Evolutionary conservation across 2,888 invertebrate genomes (phyloP).

Genomic region (Pogonocherus hispidulus): DNA sequence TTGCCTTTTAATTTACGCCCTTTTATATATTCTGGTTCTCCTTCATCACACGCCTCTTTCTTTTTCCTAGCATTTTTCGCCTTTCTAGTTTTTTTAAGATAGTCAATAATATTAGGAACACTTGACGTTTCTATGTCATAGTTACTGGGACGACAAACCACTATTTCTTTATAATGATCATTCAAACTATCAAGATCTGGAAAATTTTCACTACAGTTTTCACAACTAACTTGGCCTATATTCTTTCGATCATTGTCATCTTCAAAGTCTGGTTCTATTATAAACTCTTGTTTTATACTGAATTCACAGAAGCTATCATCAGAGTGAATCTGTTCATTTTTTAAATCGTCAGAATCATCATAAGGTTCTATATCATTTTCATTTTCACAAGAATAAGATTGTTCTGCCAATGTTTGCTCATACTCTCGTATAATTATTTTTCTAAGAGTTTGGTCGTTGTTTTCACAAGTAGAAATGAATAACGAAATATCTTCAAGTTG

Average conservation of each 20-base stretch:
- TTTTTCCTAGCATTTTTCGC: not conserved
- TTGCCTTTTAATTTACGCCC: constrained; percentile 47
- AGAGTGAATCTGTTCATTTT: constrained; percentile 35
- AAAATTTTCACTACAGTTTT: constrained; percentile 43
- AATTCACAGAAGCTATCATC: constrained; percentile 33
- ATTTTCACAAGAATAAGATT: constrained; percentile 15
- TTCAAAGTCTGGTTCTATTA: constrained; percentile 38
- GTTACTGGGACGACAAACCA: constrained; percentile 36
- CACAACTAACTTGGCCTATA: constrained; percentile 31
- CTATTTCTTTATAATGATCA: constrained; percentile 42
- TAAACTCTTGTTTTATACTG: constrained; percentile 41
- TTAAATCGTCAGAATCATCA: constrained; percentile 31
- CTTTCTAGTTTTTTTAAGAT: constrained; percentile 35
- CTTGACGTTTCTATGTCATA: constrained; percentile 14
- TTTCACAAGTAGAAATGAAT: constrained; percentile 43
- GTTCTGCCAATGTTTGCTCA: constrained; percentile 14
- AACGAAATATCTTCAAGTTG: constrained; percentile 38
- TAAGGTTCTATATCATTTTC: constrained; percentile 31
- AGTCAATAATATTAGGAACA: constrained; percentile 37
- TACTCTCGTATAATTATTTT: constrained; percentile 33
- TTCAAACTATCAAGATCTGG: constrained; percentile 25
- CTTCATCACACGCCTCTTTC: constrained; percentile 4
- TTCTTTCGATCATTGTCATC: constrained; percentile 29
- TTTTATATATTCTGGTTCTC: constrained; percentile 39
- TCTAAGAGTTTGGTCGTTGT: constrained; percentile 37